Evolutionary conservation across 2,113 vertebrate species (phyloP).

Genomic region (Isichthys henryi): DNA sequence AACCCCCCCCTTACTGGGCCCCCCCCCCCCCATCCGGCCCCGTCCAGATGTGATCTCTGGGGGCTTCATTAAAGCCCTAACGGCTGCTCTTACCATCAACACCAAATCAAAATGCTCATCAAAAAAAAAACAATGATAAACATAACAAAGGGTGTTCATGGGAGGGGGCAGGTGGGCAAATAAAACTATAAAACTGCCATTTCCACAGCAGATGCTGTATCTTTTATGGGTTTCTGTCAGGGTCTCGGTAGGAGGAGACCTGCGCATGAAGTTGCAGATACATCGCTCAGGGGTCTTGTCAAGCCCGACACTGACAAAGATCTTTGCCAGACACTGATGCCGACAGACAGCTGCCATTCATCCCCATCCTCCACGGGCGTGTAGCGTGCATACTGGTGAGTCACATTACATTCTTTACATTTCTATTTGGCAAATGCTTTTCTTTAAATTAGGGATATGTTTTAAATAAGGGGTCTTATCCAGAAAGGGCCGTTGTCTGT

Average conservation of each 20-base stretch:
- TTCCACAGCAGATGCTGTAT: neutral
- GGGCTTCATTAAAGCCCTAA: neutral
- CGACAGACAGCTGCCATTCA: neutral
- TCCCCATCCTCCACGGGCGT: neutral
- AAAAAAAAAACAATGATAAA: neutral
- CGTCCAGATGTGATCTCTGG: neutral
- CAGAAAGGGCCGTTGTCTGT: neutral
- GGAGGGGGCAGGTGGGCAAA: neutral
- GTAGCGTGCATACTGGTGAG: slow-evolving; percentile 5
- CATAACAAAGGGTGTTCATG: neutral
- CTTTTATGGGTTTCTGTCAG: neutral
- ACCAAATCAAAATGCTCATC: neutral
- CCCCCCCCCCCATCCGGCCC: neutral
- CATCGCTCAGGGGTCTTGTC: neutral
- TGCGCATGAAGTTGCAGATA: neutral
- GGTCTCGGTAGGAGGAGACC: neutral
- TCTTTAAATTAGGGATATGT: neutral
- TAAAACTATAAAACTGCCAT: neutral
- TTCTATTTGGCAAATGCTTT: neutral
- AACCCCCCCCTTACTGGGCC: neutral
- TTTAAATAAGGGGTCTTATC: too few species aligned
- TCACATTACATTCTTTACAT: neutral
- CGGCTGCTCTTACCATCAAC: neutral
- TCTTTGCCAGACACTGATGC: neutral
- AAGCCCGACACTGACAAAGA: neutral